Percentiles rank a stretch among this genome's conserved stretches.
Conservation (phyloP, 2,797 vertebrate species). For the Rhinella marina region DNA sequence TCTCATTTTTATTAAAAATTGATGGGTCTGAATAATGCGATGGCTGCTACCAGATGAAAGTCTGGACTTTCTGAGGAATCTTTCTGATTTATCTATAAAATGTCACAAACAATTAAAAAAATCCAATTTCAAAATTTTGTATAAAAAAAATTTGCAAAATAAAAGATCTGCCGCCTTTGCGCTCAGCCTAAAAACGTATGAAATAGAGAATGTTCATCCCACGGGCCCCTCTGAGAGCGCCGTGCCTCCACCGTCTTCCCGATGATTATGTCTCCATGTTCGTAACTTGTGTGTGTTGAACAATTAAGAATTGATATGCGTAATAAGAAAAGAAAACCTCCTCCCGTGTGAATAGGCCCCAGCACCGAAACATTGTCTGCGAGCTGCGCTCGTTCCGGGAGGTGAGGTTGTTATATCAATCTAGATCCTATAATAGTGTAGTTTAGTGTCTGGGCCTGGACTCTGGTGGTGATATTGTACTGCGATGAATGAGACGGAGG, state of each 20-base stretch:
- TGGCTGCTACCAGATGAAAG: no score
- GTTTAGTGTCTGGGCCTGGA: conserved; percentile 82
- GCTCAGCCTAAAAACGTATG: neutral
- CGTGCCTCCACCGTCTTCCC: conserved; percentile 46
- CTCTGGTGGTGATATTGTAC: conserved; percentile 89
- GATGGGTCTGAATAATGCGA: no score
- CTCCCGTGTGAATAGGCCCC: conserved; percentile 66
- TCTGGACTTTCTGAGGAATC: no score
- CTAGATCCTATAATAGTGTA: conserved; percentile 81
- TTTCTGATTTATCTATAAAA: no score
- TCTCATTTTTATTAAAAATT: no score
- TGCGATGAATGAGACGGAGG: conserved; percentile 81
- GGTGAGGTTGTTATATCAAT: conserved; percentile 75
- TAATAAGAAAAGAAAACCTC: conserved; percentile 69
- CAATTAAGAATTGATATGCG: conserved; percentile 70
- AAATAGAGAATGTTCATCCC: conserved; percentile 35
- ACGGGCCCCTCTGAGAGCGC: conserved; percentile 64
- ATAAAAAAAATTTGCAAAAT: no score
- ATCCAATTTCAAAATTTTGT: no score
- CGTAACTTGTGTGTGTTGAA: conserved; percentile 65
- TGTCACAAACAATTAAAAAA: no score
- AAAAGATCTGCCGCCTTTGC: no score
- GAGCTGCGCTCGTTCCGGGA: conserved; percentile 73
- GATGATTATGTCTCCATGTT: conserved; percentile 53
- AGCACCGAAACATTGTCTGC: conserved; percentile 68